Evolutionary conservation across 2,113 vertebrate genomes (phyloP), one percentile per base, ranked within the genome.

Genomic region (Labeo rohita): DNA sequence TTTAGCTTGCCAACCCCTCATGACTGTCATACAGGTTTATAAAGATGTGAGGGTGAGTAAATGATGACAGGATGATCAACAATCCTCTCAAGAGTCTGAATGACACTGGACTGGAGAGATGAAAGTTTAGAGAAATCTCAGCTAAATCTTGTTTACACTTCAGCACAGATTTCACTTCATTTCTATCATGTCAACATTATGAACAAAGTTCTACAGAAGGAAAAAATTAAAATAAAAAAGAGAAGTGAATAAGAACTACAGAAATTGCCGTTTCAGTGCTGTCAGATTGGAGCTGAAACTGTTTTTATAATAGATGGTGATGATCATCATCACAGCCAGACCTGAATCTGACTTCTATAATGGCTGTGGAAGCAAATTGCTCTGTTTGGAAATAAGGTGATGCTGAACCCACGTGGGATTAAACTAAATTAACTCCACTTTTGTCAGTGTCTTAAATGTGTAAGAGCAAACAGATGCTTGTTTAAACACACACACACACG

Each of bases 361-460:
- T 3, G n/a, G 18, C 21, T 61, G 36, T 21, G 4, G 6, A 78
- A 78, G 54, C 7, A 12, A 79, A 45, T 45, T 61, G 4, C 56
- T 45, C 36, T 23, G 36, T 45, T n/a, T 61, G 21, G 3, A 23
- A 59, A 79, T n/a, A 34, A 79, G 11, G 28, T 9, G 5, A 34
- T 11, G 34, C 6, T 76, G 77, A 79, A 79, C 47, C 23, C 74
- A 76, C 16, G 49, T 52, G 49, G n/a, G 49, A 76, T 61, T n/a
- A 61, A 43, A 45, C 54, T 6, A 56, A 45, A 74, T 73, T 39
- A 90, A 89, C 90, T 84, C 86, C 21, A 52, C 50, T 83, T 70
- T 86, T 79, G 18, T 23, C 75, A 77, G 34, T 2, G 5, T 36
- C 4, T 54, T 43, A 59, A 65, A 65, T 11, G 52, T 61, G 52